Conservation (phyloP, 1,140 invertebrate genomes). For the Orchestia grillus region DNA sequence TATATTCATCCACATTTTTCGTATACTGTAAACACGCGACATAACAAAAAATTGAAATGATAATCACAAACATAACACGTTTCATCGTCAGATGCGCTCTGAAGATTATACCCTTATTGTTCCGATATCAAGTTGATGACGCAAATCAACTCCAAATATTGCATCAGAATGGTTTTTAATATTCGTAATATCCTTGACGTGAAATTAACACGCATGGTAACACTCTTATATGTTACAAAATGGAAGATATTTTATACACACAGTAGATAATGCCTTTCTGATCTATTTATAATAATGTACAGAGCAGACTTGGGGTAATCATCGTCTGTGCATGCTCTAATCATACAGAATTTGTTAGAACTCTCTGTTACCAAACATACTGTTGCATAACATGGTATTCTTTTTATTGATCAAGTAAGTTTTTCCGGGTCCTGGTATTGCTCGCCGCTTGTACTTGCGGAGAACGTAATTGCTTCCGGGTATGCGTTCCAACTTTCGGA, state of each 20-base stretch:
- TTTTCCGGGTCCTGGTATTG: constrained; percentile 75
- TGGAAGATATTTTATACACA: constrained; percentile 29
- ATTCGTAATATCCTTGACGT: no score
- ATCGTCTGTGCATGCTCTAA: background rate
- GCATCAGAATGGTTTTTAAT: no score
- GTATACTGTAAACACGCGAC: no score
- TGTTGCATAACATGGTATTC: constrained; percentile 83
- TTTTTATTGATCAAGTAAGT: constrained; percentile 84
- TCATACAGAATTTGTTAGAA: background rate
- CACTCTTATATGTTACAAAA: background rate
- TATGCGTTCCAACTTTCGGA: constrained; percentile 80
- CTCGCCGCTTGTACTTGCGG: constrained; percentile 75
- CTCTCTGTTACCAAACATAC: constrained; percentile 69
- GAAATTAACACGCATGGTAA: no score
- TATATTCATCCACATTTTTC: no score
- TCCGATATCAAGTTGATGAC: no score
- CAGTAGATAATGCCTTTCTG: constrained; percentile 31
- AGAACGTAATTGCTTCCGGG: constrained; percentile 78
- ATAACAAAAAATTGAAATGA: no score
- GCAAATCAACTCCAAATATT: no score
- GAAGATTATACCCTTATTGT: no score
- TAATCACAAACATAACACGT: no score
- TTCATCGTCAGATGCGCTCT: no score
- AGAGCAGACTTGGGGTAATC: background rate
- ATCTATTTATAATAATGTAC: constrained; percentile 34